Evolutionary conservation across 2,113 vertebrate genomes (phyloP), one percentile per base, ranked within the genome.

Genomic region (Ranitomeya imitator): DNA sequence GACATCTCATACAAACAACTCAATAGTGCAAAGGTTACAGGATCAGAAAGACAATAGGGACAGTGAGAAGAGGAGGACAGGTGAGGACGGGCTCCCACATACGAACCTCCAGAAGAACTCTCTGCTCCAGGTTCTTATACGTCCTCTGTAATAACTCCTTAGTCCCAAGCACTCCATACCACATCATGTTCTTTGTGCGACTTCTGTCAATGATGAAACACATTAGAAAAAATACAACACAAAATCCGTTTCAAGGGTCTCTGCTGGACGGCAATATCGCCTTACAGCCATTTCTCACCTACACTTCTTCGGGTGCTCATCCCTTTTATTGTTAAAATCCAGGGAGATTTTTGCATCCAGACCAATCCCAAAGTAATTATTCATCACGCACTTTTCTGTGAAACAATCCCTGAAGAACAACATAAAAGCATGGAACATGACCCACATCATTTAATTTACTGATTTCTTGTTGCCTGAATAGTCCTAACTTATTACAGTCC

Each of bases 131-230:
- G 93, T 99, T 99, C 94, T 94, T 97, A 13, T 98, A 98, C 12
- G 97, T 98, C 90, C 97, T 95, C 89, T 99, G 97, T 19, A 98
- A 95, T 86, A 99, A 90, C 90, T 99, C 97, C 90, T 97, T 98
- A 90, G 97, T 99, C 67, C 97, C 97, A 16, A 98, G 89, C 1
- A 99, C 97, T 7, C 97, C 97, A 0, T 98, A 99, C 97, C 97
- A 99, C 97, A 99, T 98, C 97, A 97, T 96, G 93, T 99, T 99
- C 93, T 99, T 98, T 19, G 97, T 99, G n/a, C 97, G 96, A 91
- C 97, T 98, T 95, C 97, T 98, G 83, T 14, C 0, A 23, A 55
- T 87, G 74, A 57, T 87, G 19, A 59, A 60, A 19, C 57, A 54
- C 0, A 0, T 45, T 59, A 65, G 26, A 31, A 89, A 51, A 18